Evolutionary conservation across 2,888 invertebrate genomes (phyloP).

Genomic region (Graphium colonna): DNA sequence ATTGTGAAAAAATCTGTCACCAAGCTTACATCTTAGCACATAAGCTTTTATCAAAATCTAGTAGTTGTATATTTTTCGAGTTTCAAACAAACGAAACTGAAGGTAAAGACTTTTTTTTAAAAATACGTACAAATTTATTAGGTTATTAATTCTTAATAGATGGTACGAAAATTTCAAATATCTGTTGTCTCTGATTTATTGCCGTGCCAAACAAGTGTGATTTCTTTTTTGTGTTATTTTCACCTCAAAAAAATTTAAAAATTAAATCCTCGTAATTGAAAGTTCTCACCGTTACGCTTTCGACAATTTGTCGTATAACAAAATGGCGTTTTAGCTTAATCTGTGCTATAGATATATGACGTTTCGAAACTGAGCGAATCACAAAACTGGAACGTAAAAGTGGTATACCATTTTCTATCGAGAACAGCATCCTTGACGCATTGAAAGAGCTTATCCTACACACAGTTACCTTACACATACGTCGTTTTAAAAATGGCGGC

Average conservation of each 20-base stretch:
- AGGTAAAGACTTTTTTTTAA: too few relatives aligned
- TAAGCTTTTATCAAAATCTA: too few relatives aligned
- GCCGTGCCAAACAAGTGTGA: too few relatives aligned
- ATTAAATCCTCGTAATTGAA: slow-evolving; percentile 46
- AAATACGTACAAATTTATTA: too few relatives aligned
- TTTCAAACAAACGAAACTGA: too few relatives aligned
- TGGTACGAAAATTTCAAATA: too few relatives aligned
- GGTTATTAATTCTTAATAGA: too few relatives aligned
- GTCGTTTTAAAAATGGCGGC: slow-evolving; percentile 33
- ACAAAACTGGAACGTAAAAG: slow-evolving; percentile 35
- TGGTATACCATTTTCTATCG: slow-evolving; percentile 65
- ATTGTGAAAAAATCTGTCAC: too few relatives aligned
- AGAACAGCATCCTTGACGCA: slow-evolving; percentile 35
- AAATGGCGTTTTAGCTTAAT: slow-evolving; percentile 25
- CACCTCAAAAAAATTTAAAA: slow-evolving; percentile 31
- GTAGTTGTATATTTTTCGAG: too few relatives aligned
- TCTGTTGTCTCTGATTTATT: too few relatives aligned
- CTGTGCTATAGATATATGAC: slow-evolving; percentile 24
- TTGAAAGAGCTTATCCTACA: slow-evolving; percentile 44
- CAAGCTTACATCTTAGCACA: too few relatives aligned
- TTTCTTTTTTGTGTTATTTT: slow-evolving; percentile 8
- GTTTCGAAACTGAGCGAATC: slow-evolving; percentile 25
- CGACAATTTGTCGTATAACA: slow-evolving; percentile 32
- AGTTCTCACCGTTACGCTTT: slow-evolving; percentile 44
- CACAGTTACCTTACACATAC: slow-evolving; percentile 34